A percentile compares a stretch with the other conserved stretches of the same genome.
Evolutionary conservation across 2,888 invertebrate genomes (phyloP).

Genomic region (Orthonychiurus folsomi): DNA sequence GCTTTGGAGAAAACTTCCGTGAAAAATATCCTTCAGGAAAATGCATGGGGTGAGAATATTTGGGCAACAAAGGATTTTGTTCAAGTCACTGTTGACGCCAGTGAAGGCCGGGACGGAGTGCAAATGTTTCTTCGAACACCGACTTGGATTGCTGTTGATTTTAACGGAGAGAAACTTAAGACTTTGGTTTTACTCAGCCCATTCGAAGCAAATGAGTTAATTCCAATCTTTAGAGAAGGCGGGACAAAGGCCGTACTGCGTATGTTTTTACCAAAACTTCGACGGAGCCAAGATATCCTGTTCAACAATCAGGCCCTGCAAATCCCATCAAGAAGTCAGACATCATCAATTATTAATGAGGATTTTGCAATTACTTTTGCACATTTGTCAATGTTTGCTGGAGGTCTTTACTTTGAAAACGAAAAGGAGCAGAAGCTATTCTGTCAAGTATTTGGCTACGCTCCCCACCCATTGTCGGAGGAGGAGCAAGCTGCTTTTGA

Average conservation of each 20-base stretch:
- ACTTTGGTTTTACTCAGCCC: slow-evolving; percentile 17
- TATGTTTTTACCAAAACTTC: slow-evolving; percentile 13
- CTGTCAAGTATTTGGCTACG: slow-evolving; percentile 17
- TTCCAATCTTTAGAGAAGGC: slow-evolving; percentile 9
- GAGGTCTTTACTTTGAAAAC: slow-evolving; percentile 12
- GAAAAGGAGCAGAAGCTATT: slow-evolving; percentile 13
- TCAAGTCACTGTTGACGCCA: neutral
- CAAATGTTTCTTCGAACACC: slow-evolving; percentile 14
- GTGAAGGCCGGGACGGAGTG: neutral
- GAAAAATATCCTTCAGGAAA: neutral
- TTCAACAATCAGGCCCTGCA: neutral
- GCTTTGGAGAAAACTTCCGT: slow-evolving; percentile 13
- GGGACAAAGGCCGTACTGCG: slow-evolving; percentile 6
- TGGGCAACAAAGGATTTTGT: slow-evolving; percentile 16
- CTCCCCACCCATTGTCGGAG: slow-evolving; percentile 12
- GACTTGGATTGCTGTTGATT: slow-evolving; percentile 13
- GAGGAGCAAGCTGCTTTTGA: slow-evolving; percentile 13
- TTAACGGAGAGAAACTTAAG: too few relatives aligned
- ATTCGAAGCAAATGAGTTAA: slow-evolving; percentile 16
- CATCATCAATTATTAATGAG: neutral
- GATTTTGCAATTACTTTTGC: too few relatives aligned
- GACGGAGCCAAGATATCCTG: slow-evolving; percentile 9
- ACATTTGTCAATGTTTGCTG: slow-evolving; percentile 15
- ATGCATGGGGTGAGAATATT: slow-evolving; percentile 12
- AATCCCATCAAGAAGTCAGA: too few relatives aligned